These are phyloP conservation scores for Astropecten irregularis DNA, from an alignment of 53 echinoderm and acorn worm genomes.

Conservation along the genomic window DNA sequence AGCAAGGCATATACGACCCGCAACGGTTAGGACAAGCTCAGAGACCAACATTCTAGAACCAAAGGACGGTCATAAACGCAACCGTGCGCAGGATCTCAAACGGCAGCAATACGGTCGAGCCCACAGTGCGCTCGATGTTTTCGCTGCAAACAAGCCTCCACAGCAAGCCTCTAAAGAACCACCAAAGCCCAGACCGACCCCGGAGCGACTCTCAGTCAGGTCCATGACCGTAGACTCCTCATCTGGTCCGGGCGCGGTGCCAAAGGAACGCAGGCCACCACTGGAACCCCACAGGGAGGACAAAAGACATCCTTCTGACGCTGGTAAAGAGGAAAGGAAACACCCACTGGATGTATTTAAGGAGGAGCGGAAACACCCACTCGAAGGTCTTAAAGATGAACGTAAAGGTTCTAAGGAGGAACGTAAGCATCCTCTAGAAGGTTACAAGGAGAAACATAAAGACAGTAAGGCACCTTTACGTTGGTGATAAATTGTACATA, in stretches of 20 bases:
- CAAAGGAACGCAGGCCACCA: slow-evolving; percentile 37
- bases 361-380: slow-evolving; percentile 13
- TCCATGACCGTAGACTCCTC: slow-evolving; percentile 51
- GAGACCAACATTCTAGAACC: slow-evolving; percentile 83
- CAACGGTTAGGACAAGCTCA: slow-evolving; percentile 72
- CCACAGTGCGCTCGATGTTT: slow-evolving; percentile 89
- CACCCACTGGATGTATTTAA: not conserved
- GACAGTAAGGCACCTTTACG: slow-evolving; percentile 43
- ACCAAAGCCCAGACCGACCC: slow-evolving; percentile 20
- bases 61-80: slow-evolving; percentile 42
- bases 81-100: slow-evolving; percentile 67
- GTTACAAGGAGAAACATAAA: slow-evolving; percentile 45
- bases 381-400: slow-evolving; percentile 3
- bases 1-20: slow-evolving; percentile 51
- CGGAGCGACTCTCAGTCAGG: slow-evolving; percentile 37
- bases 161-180: not conserved
- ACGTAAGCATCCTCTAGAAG: slow-evolving; percentile 44
- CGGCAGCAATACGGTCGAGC: slow-evolving; percentile 81
- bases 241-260: slow-evolving; percentile 4
- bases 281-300: slow-evolving; percentile 22
- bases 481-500: slow-evolving; percentile 1
- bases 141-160: slow-evolving; percentile 69
- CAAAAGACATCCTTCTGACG: not conserved
- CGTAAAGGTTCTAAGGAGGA: slow-evolving; percentile 4
- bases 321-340: slow-evolving; percentile 1